Percentiles rank a stretch among this genome's conserved stretches.
Evolutionary conservation across 1,140 invertebrate species (phyloP).

Genomic region (Scaptomyza hsui): DNA sequence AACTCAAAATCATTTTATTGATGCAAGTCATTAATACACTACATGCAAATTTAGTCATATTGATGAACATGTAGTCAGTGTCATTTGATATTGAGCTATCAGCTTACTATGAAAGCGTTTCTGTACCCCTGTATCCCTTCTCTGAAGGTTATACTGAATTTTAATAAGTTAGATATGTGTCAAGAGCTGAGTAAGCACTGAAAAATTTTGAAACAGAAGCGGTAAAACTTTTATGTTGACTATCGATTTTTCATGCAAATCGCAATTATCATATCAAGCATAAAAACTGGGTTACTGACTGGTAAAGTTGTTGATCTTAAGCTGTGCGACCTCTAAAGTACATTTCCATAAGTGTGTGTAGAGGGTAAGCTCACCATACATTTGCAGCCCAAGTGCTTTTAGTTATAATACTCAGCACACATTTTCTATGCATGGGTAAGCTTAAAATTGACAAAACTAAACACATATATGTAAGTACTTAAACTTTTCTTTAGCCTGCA

Average conservation of each 20-base stretch:
- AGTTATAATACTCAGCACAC: too few relatives aligned
- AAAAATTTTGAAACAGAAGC: conserved; percentile 25
- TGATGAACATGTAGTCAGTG: conserved; percentile 20
- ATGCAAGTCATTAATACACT: conserved; percentile 38
- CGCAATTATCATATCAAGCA: too few relatives aligned
- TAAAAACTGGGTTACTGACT: too few relatives aligned
- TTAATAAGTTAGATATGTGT: conserved; percentile 17
- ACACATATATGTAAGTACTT: too few relatives aligned
- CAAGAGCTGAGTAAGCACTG: conserved; percentile 50
- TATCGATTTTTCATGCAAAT: background rate
- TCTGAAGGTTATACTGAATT: conserved; percentile 3
- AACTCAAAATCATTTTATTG: conserved; percentile 47
- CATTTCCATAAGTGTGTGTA: too few relatives aligned
- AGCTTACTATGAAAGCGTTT: conserved; percentile 29
- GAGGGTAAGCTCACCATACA: too few relatives aligned
- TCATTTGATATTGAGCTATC: conserved; percentile 11
- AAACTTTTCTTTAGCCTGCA: too few relatives aligned
- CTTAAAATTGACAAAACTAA: too few relatives aligned
- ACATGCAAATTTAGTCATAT: conserved; percentile 35
- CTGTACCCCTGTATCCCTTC: background rate
- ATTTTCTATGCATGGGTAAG: too few relatives aligned
- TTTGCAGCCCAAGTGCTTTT: too few relatives aligned
- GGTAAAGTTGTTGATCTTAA: too few relatives aligned
- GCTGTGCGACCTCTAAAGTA: too few relatives aligned
- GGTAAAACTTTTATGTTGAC: conserved; percentile 30